Base-by-base conservation (phyloP, 2,113 vertebrate genomes). In the Tragelaphus imberbis region DNA sequence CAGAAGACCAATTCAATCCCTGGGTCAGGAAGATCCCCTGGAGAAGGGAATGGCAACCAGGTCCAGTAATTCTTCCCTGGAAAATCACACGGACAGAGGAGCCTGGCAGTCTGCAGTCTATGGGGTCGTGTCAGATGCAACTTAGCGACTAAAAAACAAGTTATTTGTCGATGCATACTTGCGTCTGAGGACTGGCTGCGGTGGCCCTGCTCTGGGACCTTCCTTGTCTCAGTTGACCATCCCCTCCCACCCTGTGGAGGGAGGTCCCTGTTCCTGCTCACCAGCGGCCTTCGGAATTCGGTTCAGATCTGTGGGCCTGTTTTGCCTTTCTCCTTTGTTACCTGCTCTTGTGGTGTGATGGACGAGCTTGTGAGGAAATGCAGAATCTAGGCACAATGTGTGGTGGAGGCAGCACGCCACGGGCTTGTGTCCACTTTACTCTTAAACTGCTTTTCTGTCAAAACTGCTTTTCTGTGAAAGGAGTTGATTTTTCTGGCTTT, bases 381-480 rank as follows among this genome's bases (percentile, higher is more conserved):
- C 51, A 97, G 97, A 97, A 30, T 97, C 95, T 97, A 95, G 94
- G 85, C 75, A 65, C 21, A 59, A n/a, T n/a, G 49, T 51, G 49
- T 53, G 47, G 79, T n/a, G 49, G 9, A n/a, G 28, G 16, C 49
- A 12, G 19, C 47, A 81, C 30, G 1, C 30, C 49, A 7, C 1
- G 17, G n/a, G 80, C 17, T n/a, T n/a, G 30, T n/a, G 49, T 55
- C 95, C 55, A 82, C 96, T 98, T 68, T 92, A 63, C 77, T 98
- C 96, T 91, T 97, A 87, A 97, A 97, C 97, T 94, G 93, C 58
- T 75, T 88, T 92, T 97, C 55, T 85, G 96, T 97, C 96, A 94
- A 86, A 95, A 85, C 65, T 11, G n/a, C 65, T 71, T 40, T 75
- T 96, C 86, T 95, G 91, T 84, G 56, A 80, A 90, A 28, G 77